Conservation (phyloP, 2,888 invertebrate genomes). For the Ochlodes sylvanus region DNA sequence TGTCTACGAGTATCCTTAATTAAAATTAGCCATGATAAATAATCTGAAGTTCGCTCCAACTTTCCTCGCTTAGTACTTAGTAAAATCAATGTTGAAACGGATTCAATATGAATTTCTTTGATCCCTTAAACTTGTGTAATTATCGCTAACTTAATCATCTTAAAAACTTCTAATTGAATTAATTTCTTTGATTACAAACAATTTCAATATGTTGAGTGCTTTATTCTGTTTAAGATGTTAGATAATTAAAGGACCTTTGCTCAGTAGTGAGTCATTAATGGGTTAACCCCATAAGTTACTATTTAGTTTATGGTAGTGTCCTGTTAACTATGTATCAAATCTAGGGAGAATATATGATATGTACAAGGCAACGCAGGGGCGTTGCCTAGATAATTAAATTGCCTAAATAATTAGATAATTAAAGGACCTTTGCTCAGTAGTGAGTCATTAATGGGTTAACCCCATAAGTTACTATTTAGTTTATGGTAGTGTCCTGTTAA, state of each 20-base stretch:
- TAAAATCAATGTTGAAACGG: constrained; percentile 57
- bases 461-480: too few species aligned
- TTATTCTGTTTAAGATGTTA: constrained; percentile 8
- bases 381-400: too few species aligned
- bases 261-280: too few species aligned
- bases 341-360: too few species aligned
- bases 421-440: background rate
- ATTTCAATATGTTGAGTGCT: constrained; percentile 26
- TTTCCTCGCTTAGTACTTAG: constrained; percentile 47
- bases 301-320: too few species aligned
- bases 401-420: constrained; percentile 30
- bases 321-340: too few species aligned
- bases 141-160: constrained; percentile 49
- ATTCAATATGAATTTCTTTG: constrained; percentile 55
- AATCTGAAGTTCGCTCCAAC: constrained; percentile 37
- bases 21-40: constrained; percentile 34
- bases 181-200: constrained; percentile 43
- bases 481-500: too few species aligned
- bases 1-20: constrained; percentile 18
- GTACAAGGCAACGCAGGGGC: too few species aligned
- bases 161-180: constrained; percentile 49
- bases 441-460: too few species aligned
- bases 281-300: too few species aligned
- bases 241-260: constrained; percentile 15
- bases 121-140: constrained; percentile 51